Evolutionary conservation across 2,113 vertebrate species (phyloP), one percentile per base, ranked within the genome.

Genomic region (Eolophus roseicapilla): DNA sequence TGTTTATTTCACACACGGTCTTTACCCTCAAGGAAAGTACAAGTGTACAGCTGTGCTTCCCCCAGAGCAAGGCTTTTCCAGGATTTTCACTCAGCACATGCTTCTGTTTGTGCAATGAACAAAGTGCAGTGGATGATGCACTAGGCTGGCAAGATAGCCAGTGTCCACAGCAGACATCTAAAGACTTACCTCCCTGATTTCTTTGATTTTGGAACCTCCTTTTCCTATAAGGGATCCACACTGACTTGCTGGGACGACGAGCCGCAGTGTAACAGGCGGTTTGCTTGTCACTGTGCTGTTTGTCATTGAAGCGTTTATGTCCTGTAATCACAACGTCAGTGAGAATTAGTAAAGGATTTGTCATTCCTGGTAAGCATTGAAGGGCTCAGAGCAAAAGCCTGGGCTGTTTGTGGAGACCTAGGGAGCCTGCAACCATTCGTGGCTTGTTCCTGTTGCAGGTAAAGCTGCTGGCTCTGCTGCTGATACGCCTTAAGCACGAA

Each of bases 201-300:
- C 99, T 97, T 99, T 99, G 97, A 99, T 99, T 97, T 99, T 99
- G 74, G 99, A 99, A 60, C 99, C 99, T 96, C 99, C 99, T 98
- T 99, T 99, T 88, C 99, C 99, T 96, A 99, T 99, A 88, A 99
- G 98, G 18, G 99, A 99, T 80, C 99, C 99, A 78, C 99, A 99
- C 84, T 99, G 99, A 93, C 99, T 99, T 88, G 99, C 99, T 0
- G 99, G 99, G 84, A 99, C 99, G 23, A 99, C 99, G 81, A 99
- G 98, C 46, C 99, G 98, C 63, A 99, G 98, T 2, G 99, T 99
- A 93, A 99, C 99, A 15, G 99, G 99, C 2, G 99, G 99, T 93
- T 99, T 99, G 97, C 98, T 99, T 89, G 98, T 98, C 97, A 99
- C 99, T 2, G 98, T 98, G 97, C 98, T 99, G 98, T 99, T 99